Evolutionary conservation across 2,888 invertebrate species (phyloP).

Genomic region (Blera fallax): DNA sequence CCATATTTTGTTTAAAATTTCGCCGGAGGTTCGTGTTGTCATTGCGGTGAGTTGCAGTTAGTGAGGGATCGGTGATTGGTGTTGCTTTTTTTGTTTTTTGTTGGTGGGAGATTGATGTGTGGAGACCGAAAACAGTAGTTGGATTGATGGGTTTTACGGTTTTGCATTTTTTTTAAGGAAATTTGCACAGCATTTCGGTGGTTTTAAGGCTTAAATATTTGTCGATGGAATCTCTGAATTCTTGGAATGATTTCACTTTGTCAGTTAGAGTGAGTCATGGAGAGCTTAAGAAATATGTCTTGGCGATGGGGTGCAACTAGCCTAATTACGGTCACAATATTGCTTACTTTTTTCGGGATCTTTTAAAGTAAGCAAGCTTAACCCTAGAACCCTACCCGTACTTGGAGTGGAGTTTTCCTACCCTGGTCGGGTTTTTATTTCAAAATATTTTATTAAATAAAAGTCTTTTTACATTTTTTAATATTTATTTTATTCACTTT

Average conservation of each 20-base stretch:
- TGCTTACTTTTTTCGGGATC: too few relatives aligned
- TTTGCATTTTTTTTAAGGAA: neutral
- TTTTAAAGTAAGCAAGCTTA: too few relatives aligned
- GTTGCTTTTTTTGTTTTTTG: constrained; percentile 11
- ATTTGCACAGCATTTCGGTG: neutral
- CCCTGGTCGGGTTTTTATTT: too few relatives aligned
- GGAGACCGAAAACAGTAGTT: constrained; percentile 16
- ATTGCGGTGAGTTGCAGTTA: constrained; percentile 12
- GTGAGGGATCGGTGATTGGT: constrained; percentile 45
- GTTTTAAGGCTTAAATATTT: neutral
- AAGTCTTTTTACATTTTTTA: too few relatives aligned
- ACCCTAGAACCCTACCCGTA: too few relatives aligned
- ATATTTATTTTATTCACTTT: neutral
- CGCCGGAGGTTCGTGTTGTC: constrained; percentile 28
- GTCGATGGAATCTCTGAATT: neutral
- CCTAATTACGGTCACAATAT: too few relatives aligned
- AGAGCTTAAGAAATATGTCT: too few relatives aligned
- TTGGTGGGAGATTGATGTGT: constrained; percentile 38
- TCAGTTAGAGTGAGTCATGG: too few relatives aligned
- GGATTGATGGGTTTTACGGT: constrained; percentile 48
- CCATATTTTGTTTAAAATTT: constrained; percentile 49
- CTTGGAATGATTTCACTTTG: neutral
- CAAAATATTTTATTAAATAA: too few relatives aligned
- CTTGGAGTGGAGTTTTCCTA: too few relatives aligned
- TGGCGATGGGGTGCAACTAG: too few relatives aligned